Evolutionary conservation across 2,888 invertebrate species (phyloP).

Genomic region (Bugula neritina): DNA sequence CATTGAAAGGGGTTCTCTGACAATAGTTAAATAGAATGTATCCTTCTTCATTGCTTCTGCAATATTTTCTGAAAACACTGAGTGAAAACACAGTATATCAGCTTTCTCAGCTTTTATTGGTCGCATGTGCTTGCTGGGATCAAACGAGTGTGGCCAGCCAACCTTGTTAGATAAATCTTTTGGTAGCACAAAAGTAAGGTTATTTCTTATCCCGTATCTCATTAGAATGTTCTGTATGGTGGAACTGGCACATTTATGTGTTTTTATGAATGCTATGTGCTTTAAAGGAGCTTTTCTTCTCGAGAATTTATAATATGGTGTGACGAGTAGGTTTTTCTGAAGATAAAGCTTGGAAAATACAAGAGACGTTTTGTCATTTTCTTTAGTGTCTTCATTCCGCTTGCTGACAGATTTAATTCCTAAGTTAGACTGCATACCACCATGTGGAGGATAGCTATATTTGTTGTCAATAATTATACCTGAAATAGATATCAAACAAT

Average conservation of each 20-base stretch:
- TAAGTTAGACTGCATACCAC: no score
- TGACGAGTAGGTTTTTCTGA: no score
- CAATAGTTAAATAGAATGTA: constrained; percentile 10
- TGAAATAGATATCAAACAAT: no score
- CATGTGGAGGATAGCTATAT: no score
- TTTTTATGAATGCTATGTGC: constrained; percentile 1
- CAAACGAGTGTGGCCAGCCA: constrained; percentile 8
- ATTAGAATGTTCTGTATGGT: constrained; percentile 1
- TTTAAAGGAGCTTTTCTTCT: neutral
- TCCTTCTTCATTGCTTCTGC: neutral
- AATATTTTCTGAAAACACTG: neutral
- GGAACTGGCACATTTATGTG: constrained; percentile 1
- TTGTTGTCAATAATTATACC: no score
- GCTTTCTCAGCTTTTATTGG: neutral
- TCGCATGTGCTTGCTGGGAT: neutral
- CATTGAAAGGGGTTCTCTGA: neutral
- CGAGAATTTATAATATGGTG: no score
- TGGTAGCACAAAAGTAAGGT: neutral
- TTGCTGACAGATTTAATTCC: no score
- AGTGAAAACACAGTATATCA: constrained; percentile 17
- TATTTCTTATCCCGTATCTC: neutral
- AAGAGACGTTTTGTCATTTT: no score
- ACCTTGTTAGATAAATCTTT: neutral
- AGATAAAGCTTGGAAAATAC: no score
- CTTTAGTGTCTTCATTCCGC: no score